Evolutionary conservation across 2,888 invertebrate genomes (phyloP).

Genomic region (Lamproptera curius): DNA sequence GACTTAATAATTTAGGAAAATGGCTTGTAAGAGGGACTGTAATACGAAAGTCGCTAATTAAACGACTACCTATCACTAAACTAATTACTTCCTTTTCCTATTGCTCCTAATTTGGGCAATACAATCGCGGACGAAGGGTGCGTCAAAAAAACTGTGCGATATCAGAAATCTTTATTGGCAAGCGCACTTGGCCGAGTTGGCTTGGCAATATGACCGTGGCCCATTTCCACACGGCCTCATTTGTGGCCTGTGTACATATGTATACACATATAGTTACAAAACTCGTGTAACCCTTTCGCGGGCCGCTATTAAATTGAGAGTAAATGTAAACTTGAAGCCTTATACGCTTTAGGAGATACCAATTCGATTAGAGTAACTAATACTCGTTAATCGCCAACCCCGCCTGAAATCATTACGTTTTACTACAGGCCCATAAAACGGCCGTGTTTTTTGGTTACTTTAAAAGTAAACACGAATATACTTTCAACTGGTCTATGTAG

Average conservation of each 20-base stretch:
- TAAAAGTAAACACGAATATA: not conserved
- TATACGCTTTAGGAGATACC: slow-evolving; percentile 4
- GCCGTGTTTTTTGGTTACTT: not conserved
- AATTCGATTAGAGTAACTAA: slow-evolving; percentile 17
- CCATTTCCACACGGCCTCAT: slow-evolving; percentile 17
- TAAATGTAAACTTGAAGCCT: slow-evolving; percentile 16
- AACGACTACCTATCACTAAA: too few species aligned
- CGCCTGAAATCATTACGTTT: slow-evolving; percentile 1
- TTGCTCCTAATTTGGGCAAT: not conserved
- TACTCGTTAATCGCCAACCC: slow-evolving; percentile 9
- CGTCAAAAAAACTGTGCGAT: not conserved
- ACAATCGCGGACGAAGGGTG: too few species aligned
- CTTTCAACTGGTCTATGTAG: too few species aligned
- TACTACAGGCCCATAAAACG: not conserved
- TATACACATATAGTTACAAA: slow-evolving; percentile 12
- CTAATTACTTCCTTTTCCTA: not conserved
- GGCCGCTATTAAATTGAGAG: slow-evolving; percentile 10
- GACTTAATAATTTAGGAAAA: too few species aligned
- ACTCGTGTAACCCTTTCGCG: slow-evolving; percentile 19
- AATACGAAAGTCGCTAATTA: too few species aligned
- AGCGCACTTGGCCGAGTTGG: slow-evolving; percentile 19
- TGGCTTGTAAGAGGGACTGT: too few species aligned
- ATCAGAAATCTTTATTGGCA: slow-evolving; percentile 7
- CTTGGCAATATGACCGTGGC: slow-evolving; percentile 18
- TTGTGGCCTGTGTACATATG: slow-evolving; percentile 1